Percentiles rank a stretch among this genome's conserved stretches.
These are phyloP conservation scores for Cossypha heuglini DNA, from an alignment of 2,797 vertebrate species.

Conservation along the genomic window DNA sequence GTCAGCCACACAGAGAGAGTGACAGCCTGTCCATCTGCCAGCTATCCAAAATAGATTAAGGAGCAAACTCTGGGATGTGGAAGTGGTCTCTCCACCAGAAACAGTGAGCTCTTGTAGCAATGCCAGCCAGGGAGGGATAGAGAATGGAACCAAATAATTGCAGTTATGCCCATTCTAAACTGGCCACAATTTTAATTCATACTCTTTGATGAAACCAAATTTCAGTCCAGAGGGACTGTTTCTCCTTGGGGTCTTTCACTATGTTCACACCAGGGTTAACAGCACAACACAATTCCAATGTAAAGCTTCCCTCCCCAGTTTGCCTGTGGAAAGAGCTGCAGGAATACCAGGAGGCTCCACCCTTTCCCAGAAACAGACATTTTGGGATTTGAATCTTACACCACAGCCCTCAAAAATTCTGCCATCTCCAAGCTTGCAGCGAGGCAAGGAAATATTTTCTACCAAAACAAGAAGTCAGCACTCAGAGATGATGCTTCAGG, in stretches of 20 bases:
- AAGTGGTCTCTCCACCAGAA: not conserved
- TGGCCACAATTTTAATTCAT: not conserved
- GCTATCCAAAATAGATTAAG: not conserved
- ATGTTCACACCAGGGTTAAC: not conserved
- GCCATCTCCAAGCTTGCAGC: not conserved
- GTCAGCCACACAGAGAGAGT: not conserved
- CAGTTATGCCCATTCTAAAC: not conserved
- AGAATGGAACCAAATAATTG: not conserved
- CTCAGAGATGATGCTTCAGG: not conserved
- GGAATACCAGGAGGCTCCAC: not conserved
- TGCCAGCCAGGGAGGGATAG: not conserved
- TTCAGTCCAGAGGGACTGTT: not conserved
- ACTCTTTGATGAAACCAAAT: not conserved
- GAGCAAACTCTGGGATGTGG: not conserved
- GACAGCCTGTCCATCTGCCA: not conserved
- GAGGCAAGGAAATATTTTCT: not conserved
- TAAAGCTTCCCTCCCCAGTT: not conserved
- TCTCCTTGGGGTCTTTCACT: not conserved
- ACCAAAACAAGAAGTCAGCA: not conserved
- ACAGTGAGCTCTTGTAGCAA: not conserved
- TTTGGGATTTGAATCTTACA: not conserved
- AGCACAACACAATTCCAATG: not conserved
- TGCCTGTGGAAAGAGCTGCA: not conserved
- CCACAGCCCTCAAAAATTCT: not conserved
- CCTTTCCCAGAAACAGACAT: not conserved